Evolutionary conservation across 2,113 vertebrate species (phyloP), one percentile per base, ranked within the genome.

Genomic region (Rhynchomys soricoides): DNA sequence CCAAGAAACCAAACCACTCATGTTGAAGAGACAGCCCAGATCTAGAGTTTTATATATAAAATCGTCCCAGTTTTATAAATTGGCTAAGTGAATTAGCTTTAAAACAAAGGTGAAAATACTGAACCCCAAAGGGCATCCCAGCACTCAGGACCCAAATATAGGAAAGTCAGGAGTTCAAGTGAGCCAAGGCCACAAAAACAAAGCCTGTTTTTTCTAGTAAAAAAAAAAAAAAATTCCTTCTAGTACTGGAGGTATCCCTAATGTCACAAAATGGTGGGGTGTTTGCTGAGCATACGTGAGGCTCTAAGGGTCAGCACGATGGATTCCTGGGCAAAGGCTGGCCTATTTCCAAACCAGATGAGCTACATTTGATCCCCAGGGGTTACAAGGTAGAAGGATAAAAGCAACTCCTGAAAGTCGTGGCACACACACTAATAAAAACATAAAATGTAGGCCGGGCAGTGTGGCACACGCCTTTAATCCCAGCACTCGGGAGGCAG

Each of bases 21-120:
- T 73, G 81, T 92, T 89, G 19, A 87, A 95, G 40, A 94, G 52
- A 94, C 92, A 45, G 21, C 55, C 93, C 77, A 93, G 85, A 91
- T 86, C 55, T 94, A 59, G 40, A 94, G 48, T 86, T 79, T 86
- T 64, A 50, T 57, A 57, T 77, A 10, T 19, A 91, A 86, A 90
- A 82, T 62, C 31, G 55, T 40, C 73, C 43, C 40, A 52, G 22
- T 75, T 93, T 90, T 85, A 74, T 48, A 86, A 79, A 83, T 31
- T 87, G 74, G 48, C 62, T 88, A 85, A 55, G 2, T 89, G 45
- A 55, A 9, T 81, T 52, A 66, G 75, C 62, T 78, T 78, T 88
- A 95, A 88, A 6, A 91, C 13, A 75, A 15, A 43, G 48, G 9
- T 55, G 90, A 90, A 43, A 55, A 81, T 31, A 9, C 16, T 22